These are phyloP conservation scores for Dryoscopus gambensis DNA, from an alignment of 2,113 vertebrate genomes.

Conservation along the genomic window DNA sequence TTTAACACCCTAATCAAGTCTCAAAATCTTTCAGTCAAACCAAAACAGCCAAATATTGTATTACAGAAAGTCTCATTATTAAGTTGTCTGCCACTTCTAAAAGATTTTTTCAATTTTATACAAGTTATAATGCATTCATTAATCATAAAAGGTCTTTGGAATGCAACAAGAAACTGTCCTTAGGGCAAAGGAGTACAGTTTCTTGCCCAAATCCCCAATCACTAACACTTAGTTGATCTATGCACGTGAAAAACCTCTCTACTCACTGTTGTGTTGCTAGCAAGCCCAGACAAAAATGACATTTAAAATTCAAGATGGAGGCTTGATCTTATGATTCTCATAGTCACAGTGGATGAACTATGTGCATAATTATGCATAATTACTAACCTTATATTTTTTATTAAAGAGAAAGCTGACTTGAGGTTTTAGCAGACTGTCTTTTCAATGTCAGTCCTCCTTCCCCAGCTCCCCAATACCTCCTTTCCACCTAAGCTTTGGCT, in stretches of 20 bases:
- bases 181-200: not conserved
- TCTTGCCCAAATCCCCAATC: not conserved
- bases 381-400: not conserved
- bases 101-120: not conserved
- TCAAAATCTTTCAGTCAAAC: not conserved
- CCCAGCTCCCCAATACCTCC: not conserved
- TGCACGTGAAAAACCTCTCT: not conserved
- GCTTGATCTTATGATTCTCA: no score
- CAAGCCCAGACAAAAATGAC: not conserved
- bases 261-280: not conserved
- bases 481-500: not conserved
- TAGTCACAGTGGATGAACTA: not conserved
- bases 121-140: not conserved
- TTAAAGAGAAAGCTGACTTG: not conserved
- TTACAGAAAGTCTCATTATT: not conserved
- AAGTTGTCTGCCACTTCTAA: not conserved
- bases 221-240: not conserved
- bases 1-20: not conserved
- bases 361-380: not conserved
- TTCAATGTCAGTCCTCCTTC: not conserved
- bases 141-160: not conserved
- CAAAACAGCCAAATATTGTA: not conserved
- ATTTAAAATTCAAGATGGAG: not conserved
- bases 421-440: not conserved
- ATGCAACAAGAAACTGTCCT: not conserved